These are phyloP conservation scores for Charadrius vociferus DNA, from an alignment of 2,113 vertebrate genomes.

Conservation along the genomic window DNA sequence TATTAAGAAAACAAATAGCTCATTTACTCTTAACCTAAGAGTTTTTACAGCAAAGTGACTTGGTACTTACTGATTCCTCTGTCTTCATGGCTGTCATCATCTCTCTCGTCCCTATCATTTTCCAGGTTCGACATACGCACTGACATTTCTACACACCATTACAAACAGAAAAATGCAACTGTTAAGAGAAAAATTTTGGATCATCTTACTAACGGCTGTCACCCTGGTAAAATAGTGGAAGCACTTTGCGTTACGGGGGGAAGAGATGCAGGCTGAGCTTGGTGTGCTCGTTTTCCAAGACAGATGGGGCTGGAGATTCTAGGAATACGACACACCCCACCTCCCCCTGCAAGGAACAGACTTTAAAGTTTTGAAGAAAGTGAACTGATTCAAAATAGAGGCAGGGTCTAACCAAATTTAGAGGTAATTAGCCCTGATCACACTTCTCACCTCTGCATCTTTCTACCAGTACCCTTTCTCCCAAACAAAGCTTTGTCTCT, in stretches of 20 bases:
- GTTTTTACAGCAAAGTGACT: neutral
- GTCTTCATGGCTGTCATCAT: slow-evolving; percentile 96
- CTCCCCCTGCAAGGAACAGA: neutral
- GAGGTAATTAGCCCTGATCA: neutral
- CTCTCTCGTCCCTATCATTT: slow-evolving; percentile 93
- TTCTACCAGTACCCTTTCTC: neutral
- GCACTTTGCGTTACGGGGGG: neutral
- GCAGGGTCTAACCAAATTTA: neutral
- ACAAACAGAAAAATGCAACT: slow-evolving; percentile 65
- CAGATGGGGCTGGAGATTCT: accelerated
- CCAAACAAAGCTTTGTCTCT: neutral
- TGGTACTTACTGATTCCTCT: slow-evolving; percentile 93
- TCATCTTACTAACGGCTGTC: neutral
- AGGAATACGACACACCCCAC: neutral
- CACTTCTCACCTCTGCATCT: neutral
- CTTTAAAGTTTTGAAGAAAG: neutral
- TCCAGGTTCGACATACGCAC: slow-evolving; percentile 99
- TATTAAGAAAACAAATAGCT: neutral
- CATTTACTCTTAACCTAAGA: neutral
- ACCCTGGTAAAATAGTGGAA: neutral
- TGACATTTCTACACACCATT: slow-evolving; percentile 89
- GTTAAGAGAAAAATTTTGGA: slow-evolving; percentile 9
- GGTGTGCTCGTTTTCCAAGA: neutral
- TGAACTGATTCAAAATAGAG: neutral
- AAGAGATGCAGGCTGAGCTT: neutral